Evolutionary conservation across 2,113 vertebrate species (phyloP).

Genomic region (Equus przewalskii): DNA sequence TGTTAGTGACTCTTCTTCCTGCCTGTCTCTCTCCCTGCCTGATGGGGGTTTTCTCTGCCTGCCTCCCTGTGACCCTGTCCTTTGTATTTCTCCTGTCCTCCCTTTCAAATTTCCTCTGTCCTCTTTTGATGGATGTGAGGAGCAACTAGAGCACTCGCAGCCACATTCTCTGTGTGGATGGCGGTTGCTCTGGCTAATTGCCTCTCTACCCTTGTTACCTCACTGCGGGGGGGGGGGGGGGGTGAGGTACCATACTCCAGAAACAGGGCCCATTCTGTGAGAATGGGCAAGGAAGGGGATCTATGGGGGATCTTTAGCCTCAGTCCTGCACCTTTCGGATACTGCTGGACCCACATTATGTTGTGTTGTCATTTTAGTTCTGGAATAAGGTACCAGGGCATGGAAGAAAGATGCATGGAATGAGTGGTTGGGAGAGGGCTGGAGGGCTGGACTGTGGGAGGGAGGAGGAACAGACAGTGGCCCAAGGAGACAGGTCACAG

Average conservation of each 20-base stretch:
- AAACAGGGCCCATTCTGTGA: background rate
- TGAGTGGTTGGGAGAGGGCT: background rate
- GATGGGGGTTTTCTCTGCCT: conserved; percentile 72
- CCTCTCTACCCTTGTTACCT: background rate
- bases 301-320: background rate
- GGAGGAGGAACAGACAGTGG: background rate
- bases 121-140: background rate
- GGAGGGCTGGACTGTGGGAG: background rate
- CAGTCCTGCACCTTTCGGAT: background rate
- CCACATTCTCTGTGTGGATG: background rate
- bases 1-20: conserved; percentile 98
- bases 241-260: background rate
- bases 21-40: conserved; percentile 84
- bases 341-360: background rate
- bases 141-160: background rate
- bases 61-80: conserved; percentile 78
- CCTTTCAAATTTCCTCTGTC: conserved; percentile 50
- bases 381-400: background rate
- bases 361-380: conserved; percentile 11
- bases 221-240: background rate
- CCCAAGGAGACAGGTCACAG: background rate
- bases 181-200: background rate
- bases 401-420: conserved; percentile 22
- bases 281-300: background rate
- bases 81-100: conserved; percentile 72